Evolutionary conservation across 2,888 invertebrate genomes (phyloP).

Genomic region (Polydrusus cervinus): DNA sequence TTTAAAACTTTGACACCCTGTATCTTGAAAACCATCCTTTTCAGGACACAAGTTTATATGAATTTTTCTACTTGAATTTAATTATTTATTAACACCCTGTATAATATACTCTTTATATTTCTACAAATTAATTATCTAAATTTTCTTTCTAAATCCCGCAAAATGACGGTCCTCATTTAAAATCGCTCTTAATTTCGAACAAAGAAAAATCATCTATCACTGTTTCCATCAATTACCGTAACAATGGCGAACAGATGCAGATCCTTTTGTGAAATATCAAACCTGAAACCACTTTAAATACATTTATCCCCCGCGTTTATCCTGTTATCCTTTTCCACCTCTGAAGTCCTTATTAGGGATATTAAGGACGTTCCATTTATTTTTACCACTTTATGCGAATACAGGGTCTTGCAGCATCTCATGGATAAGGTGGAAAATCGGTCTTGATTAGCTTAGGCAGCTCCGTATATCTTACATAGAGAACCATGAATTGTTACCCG

Average conservation of each 20-base stretch:
- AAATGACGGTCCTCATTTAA: slow-evolving; percentile 48
- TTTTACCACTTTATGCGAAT: background rate
- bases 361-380: slow-evolving; percentile 13
- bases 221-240: slow-evolving; percentile 63
- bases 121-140: slow-evolving; percentile 16
- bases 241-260: slow-evolving; percentile 67
- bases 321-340: slow-evolving; percentile 33
- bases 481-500: no score
- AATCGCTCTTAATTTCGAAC: slow-evolving; percentile 43
- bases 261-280: slow-evolving; percentile 69
- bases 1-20: no score
- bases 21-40: no score
- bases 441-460: no score
- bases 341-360: slow-evolving; percentile 30
- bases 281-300: slow-evolving; percentile 69
- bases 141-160: slow-evolving; percentile 16
- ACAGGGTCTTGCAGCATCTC: background rate
- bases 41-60: no score
- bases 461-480: no score
- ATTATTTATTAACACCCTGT: no score
- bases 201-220: slow-evolving; percentile 50
- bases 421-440: background rate
- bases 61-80: no score
- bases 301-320: slow-evolving; percentile 64
- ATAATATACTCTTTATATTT: no score